phyloP scores from a whole-genome alignment of 2,888 invertebrate species.

The Drosophila diplacantha region DNA sequence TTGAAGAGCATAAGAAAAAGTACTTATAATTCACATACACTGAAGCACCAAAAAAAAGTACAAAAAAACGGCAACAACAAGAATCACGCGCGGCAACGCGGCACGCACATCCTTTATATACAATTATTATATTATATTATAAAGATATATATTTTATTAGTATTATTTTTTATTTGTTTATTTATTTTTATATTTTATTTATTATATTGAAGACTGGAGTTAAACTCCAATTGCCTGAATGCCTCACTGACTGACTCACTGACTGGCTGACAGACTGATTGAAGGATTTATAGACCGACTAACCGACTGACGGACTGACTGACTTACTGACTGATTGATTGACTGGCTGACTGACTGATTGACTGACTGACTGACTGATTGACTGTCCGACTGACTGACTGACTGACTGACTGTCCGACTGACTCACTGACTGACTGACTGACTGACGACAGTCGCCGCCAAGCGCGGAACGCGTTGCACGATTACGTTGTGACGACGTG shows the following conservation, averaged over 20 bases:
- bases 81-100: conserved; percentile 44
- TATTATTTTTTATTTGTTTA: neutral
- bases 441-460: conserved; percentile 60
- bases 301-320: conserved; percentile 15
- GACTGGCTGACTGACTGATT: neutral
- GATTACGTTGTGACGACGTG: conserved; percentile 69
- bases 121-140: neutral
- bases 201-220: conserved; percentile 4
- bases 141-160: neutral
- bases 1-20: conserved; percentile 1
- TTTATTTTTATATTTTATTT: neutral
- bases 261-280: conserved; percentile 16
- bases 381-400: conserved; percentile 10
- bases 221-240: conserved; percentile 11
- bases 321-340: conserved; percentile 17
- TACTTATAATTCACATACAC: conserved; percentile 15
- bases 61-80: conserved; percentile 13
- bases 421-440: conserved; percentile 33
- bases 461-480: conserved; percentile 55
- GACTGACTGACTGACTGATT: conserved; percentile 18
- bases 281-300: conserved; percentile 23
- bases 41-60: conserved; percentile 19
- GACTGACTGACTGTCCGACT: conserved; percentile 18
- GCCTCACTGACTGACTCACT: conserved; percentile 5
- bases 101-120: conserved; percentile 28